Conservation (phyloP, 2,113 vertebrate species). For the Etia nguti region DNA sequence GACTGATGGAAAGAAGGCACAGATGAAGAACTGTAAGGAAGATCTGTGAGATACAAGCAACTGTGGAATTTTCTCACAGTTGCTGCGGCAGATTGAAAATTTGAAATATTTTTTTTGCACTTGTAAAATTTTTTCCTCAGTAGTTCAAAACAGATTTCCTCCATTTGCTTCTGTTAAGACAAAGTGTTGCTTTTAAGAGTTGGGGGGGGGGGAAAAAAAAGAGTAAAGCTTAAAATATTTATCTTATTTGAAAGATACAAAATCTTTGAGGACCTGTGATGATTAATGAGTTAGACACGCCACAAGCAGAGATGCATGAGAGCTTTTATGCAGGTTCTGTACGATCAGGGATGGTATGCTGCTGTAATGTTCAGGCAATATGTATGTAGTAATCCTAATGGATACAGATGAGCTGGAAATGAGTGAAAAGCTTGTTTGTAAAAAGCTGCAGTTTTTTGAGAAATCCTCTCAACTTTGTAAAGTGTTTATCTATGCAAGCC, state of each 20-base stretch:
- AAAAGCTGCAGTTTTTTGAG: not conserved
- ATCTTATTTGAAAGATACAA: not conserved
- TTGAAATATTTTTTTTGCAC: not conserved
- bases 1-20: not conserved
- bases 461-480: not conserved
- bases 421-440: not conserved
- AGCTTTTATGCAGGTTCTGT: not conserved
- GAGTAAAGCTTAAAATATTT: not conserved
- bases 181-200: not conserved
- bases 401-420: not conserved
- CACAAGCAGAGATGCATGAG: not conserved
- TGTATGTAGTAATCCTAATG: not conserved
- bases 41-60: not conserved
- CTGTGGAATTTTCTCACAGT: not conserved
- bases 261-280: not conserved
- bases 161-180: not conserved
- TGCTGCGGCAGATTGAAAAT: not conserved
- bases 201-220: not conserved
- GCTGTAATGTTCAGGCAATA: not conserved
- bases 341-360: not conserved
- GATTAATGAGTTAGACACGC: not conserved
- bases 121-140: not conserved
- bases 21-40: not conserved
- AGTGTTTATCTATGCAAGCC: slow-evolving; percentile 29
- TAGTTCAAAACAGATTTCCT: not conserved